These are phyloP conservation scores for Morus bassanus DNA, from an alignment of 2,797 vertebrate genomes.

Conservation along the genomic window DNA sequence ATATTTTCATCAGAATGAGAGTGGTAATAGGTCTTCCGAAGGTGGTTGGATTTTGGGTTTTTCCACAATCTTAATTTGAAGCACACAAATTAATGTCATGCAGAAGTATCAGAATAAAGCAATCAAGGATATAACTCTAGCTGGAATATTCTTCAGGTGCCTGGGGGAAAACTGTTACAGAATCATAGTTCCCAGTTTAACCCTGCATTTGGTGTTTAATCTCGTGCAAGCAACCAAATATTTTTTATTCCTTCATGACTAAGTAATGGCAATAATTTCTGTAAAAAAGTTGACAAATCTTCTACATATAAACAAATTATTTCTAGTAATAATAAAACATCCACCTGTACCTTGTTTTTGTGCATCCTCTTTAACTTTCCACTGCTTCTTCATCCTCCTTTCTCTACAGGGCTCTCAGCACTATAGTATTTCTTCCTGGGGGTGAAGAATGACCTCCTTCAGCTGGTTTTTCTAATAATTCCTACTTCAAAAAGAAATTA, in stretches of 20 bases:
- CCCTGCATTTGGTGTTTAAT: neutral
- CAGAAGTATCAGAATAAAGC: neutral
- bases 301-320: neutral
- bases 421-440: neutral
- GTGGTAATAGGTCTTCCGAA: neutral
- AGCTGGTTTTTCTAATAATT: neutral
- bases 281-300: neutral
- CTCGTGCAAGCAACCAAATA: neutral
- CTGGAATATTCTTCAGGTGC: neutral
- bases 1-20: neutral
- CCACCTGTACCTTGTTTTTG: neutral
- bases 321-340: neutral
- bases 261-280: neutral
- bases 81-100: neutral
- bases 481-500: neutral
- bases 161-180: neutral
- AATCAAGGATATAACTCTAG: neutral
- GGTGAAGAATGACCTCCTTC: neutral
- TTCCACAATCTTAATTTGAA: neutral
- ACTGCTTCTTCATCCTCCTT: neutral
- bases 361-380: neutral
- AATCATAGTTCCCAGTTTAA: neutral
- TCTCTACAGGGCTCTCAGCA: conserved; percentile 19
- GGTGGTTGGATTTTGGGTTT: rapidly evolving
- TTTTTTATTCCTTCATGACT: neutral